These are phyloP conservation scores for Nudaria mundana DNA, from an alignment of 2,888 invertebrate genomes.

Conservation along the genomic window DNA sequence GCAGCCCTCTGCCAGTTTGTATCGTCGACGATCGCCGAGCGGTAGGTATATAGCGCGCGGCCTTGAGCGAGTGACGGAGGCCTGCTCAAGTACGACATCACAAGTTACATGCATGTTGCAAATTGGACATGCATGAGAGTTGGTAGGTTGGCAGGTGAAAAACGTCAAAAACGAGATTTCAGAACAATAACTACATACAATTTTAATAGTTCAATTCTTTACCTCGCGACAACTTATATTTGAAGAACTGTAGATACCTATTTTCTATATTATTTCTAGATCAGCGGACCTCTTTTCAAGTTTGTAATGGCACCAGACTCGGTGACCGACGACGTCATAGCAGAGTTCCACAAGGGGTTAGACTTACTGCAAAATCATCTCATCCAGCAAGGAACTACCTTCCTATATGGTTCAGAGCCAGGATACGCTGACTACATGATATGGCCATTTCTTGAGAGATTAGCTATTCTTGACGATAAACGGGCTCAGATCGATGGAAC, in stretches of 20 bases:
- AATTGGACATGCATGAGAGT: too few relatives aligned
- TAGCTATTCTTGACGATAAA: conserved; percentile 71
- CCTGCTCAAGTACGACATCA: too few relatives aligned
- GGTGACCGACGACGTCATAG: conserved; percentile 44
- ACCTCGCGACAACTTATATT: neutral
- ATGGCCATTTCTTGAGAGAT: conserved; percentile 92
- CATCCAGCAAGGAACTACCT: conserved; percentile 79
- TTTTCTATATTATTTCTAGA: conserved; percentile 44
- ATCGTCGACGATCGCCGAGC: too few relatives aligned
- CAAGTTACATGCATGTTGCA: too few relatives aligned
- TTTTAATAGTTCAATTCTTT: too few relatives aligned
- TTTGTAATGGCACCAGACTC: conserved; percentile 42
- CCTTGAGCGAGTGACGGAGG: too few relatives aligned
- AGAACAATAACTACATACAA: too few relatives aligned
- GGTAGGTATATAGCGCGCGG: too few relatives aligned
- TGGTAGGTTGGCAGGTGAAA: too few relatives aligned
- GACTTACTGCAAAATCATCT: conserved; percentile 84
- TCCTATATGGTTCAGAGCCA: conserved; percentile 84
- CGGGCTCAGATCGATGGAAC: conserved; percentile 71
- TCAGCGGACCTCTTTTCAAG: conserved; percentile 46
- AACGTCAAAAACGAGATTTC: too few relatives aligned
- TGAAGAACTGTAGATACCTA: too few relatives aligned
- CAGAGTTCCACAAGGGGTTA: conserved; percentile 63
- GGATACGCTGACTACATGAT: conserved; percentile 92
- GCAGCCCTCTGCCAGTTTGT: too few relatives aligned